Conservation (phyloP, 2,797 vertebrate genomes). For the Melanotaenia nigrans region DNA sequence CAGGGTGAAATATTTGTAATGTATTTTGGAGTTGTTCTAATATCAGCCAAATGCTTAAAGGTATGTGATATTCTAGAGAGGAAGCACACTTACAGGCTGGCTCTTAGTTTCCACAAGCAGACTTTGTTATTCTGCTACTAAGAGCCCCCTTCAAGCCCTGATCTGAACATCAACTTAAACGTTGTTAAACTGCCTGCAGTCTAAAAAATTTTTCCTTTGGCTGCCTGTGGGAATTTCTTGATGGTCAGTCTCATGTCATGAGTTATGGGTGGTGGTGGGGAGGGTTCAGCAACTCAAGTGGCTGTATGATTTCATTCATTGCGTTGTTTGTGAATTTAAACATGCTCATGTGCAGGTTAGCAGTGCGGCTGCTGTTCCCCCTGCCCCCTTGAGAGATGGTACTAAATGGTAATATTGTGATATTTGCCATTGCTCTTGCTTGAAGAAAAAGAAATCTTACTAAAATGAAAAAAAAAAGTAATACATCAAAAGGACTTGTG, state of each 20-base stretch:
- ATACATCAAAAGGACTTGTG: slow-evolving; percentile 53
- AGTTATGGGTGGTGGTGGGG: not conserved
- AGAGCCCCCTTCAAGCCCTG: slow-evolving; percentile 15
- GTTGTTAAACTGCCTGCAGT: slow-evolving; percentile 35
- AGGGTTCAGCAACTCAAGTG: slow-evolving; percentile 25
- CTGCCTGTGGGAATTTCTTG: not conserved
- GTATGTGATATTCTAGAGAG: slow-evolving; percentile 35
- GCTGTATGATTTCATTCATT: slow-evolving; percentile 53
- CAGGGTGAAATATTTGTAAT: slow-evolving; percentile 33
- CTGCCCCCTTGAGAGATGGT: slow-evolving; percentile 47
- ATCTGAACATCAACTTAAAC: slow-evolving; percentile 27
- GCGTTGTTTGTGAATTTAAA: slow-evolving; percentile 36
- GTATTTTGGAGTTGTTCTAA: slow-evolving; percentile 59
- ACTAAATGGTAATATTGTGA: slow-evolving; percentile 66
- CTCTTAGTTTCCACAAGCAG: slow-evolving; percentile 11
- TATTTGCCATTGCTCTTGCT: slow-evolving; percentile 75
- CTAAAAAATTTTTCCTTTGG: not conserved
- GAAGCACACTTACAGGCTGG: slow-evolving; percentile 33
- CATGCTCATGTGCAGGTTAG: slow-evolving; percentile 51
- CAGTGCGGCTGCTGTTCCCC: slow-evolving; percentile 62
- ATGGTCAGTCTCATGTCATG: slow-evolving; percentile 30
- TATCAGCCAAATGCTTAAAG: slow-evolving; percentile 44
- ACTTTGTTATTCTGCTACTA: slow-evolving; percentile 34
- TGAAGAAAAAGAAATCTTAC: slow-evolving; percentile 55
- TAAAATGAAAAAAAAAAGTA: slow-evolving; percentile 53